Evolutionary conservation across 1,140 invertebrate genomes (phyloP), one percentile per base, ranked within the genome.

Genomic region (Heterodera carotae): DNA sequence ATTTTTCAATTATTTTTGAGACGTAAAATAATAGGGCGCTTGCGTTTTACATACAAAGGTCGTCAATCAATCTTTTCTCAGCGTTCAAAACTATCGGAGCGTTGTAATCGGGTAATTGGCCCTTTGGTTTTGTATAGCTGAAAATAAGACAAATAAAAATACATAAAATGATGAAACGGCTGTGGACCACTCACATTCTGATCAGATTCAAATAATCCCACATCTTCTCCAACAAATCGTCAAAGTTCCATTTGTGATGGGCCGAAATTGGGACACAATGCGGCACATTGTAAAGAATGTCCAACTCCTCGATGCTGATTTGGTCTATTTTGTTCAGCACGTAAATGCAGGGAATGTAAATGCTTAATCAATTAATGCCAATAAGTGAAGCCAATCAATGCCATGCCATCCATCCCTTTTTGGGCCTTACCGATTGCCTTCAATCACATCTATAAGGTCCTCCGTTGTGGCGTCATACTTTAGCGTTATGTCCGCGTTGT

Each of bases 241-340:
- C 97, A 89, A 99, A 99, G 88, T 99, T 99, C 97, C 97, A 99
- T 87, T 94, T 94, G 88, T 99, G 96, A 91, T 99, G 97, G 72
- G 97, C 97, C 73, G 96, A 99, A 80, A 99, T 98, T 0, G 97
- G 97, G 18, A 99, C 96, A 88, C 94, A 97, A 88, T 99, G 97
- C 3, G 97, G 97, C 88, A 99, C 96, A 90, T 96, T 96, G 89
- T 98, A 98, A 88, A 99, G 98, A 66, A 99, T 92, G 88, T 99
- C 97, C 83, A 99, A 89, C 89, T 99, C 97, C 90, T 98, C 90
- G 77, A 91, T 90, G 39, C 90, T 90, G 71, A 91, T 91, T 80
- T 91, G 91, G 86, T 91, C 96, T 87, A 99, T 99, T 91, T 99
- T 99, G 89, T 99, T 99, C 22, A 99, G 91, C 76, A 99, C 90